phyloP scores from a whole-genome alignment of 2,888 invertebrate genomes.

The Heliconius aoede region DNA sequence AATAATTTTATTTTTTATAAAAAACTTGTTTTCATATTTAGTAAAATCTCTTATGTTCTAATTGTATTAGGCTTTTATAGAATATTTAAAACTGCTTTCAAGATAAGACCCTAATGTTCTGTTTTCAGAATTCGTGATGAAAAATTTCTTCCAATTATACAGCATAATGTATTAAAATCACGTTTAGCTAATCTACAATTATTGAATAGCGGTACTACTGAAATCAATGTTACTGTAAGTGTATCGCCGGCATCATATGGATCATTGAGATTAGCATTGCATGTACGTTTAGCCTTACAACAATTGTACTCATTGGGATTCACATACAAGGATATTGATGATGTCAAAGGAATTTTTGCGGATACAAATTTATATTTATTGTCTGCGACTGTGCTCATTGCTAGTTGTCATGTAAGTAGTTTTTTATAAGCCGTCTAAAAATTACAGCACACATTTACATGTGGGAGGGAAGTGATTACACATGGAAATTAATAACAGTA shows the following conservation, averaged over 20 bases:
- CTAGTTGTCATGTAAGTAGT: slow-evolving; percentile 94
- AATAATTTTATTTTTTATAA: too few relatives aligned
- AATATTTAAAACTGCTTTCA: too few relatives aligned
- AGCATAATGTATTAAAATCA: slow-evolving; percentile 92
- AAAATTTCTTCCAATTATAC: slow-evolving; percentile 92
- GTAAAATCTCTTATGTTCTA: too few relatives aligned
- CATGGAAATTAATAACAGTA: too few relatives aligned
- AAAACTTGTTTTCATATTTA: too few relatives aligned
- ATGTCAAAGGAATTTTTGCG: slow-evolving; percentile 97
- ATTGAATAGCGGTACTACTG: slow-evolving; percentile 83
- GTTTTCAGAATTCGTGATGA: slow-evolving; percentile 83
- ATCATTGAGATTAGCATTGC: slow-evolving; percentile 89
- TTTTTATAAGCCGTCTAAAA: not conserved
- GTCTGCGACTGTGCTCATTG: slow-evolving; percentile 94
- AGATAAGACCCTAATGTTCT: too few relatives aligned
- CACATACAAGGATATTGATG: slow-evolving; percentile 96
- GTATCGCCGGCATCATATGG: slow-evolving; percentile 92
- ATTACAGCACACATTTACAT: not conserved
- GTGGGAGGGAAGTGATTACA: too few relatives aligned
- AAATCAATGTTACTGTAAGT: slow-evolving; percentile 86
- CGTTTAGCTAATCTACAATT: slow-evolving; percentile 89
- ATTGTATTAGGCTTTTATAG: too few relatives aligned
- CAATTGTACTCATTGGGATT: slow-evolving; percentile 92
- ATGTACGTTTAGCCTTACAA: slow-evolving; percentile 89
- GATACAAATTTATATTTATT: slow-evolving; percentile 97